These are phyloP conservation scores for Potamarius usumacintae DNA, from an alignment of 2,113 vertebrate species.

Conservation along the genomic window DNA sequence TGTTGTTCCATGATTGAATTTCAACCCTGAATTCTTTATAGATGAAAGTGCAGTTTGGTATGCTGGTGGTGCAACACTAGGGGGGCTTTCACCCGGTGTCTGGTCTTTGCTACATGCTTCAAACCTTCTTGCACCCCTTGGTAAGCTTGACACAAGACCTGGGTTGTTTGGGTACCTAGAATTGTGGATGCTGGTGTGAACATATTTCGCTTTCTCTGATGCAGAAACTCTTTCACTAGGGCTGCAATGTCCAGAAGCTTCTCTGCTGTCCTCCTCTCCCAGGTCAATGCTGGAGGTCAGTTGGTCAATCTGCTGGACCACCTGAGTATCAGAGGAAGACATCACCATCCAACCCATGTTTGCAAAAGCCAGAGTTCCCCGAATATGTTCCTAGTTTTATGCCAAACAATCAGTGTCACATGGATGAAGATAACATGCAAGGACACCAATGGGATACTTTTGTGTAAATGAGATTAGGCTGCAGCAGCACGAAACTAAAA, in stretches of 20 bases:
- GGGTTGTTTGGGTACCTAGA: not conserved
- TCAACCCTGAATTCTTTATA: constrained; percentile 42
- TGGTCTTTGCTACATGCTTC: constrained; percentile 50
- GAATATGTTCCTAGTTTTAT: not conserved
- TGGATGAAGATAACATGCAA: constrained; percentile 27
- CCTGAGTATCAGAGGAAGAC: constrained; percentile 61
- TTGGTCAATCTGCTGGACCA: constrained; percentile 77
- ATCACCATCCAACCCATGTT: constrained; percentile 8
- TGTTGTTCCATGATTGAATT: constrained; percentile 36
- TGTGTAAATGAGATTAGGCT: constrained; percentile 49
- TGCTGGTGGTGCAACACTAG: constrained; percentile 50
- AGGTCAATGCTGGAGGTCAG: constrained; percentile 75
- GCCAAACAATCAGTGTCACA: constrained; percentile 31
- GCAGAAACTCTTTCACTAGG: constrained; percentile 54
- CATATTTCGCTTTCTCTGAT: not conserved
- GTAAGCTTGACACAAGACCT: constrained; percentile 55
- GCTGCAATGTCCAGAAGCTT: constrained; percentile 61
- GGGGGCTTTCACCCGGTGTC: constrained; percentile 49
- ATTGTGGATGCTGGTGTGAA: not conserved
- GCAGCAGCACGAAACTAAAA: constrained; percentile 49
- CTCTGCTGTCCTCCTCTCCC: constrained; percentile 60
- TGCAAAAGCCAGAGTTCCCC: not conserved
- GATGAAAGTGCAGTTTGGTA: constrained; percentile 55
- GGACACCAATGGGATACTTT: constrained; percentile 31
- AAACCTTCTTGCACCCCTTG: constrained; percentile 47